phyloP scores from a whole-genome alignment of 2,888 invertebrate genomes.

The Balanococcus diminutus region DNA sequence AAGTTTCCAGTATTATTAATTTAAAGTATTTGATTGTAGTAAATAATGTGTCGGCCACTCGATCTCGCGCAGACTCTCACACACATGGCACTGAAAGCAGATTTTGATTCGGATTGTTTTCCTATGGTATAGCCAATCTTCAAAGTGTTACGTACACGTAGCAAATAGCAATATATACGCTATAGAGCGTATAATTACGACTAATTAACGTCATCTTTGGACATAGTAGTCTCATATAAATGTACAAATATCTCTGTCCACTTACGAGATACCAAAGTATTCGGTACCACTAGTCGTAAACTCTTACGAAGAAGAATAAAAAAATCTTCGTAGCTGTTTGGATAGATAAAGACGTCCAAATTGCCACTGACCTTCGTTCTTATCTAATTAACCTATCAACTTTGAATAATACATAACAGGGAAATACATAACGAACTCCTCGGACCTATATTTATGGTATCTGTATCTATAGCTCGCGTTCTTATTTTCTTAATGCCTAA shows the following conservation, averaged over 20 bases:
- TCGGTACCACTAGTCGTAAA: neutral
- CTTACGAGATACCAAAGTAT: no score
- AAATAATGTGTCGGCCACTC: no score
- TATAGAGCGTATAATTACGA: neutral
- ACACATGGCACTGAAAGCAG: neutral
- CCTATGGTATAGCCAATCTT: neutral
- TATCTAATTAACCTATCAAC: slow-evolving; percentile 29
- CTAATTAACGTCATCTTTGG: slow-evolving; percentile 20
- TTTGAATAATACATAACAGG: neutral
- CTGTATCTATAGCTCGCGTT: neutral
- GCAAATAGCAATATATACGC: no score
- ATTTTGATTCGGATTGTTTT: neutral
- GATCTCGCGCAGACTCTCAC: neutral
- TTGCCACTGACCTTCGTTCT: neutral
- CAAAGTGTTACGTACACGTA: neutral
- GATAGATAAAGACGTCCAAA: neutral
- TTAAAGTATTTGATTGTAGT: no score
- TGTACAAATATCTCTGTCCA: no score
- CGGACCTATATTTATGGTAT: neutral
- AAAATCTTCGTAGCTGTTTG: neutral
- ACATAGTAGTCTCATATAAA: no score
- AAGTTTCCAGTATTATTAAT: no score
- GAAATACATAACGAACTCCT: neutral
- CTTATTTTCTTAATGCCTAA: neutral
- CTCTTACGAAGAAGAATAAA: neutral